These are phyloP conservation scores for Ailuropoda melanoleuca DNA, from an alignment of 2,113 vertebrate genomes.

Conservation along the genomic window DNA sequence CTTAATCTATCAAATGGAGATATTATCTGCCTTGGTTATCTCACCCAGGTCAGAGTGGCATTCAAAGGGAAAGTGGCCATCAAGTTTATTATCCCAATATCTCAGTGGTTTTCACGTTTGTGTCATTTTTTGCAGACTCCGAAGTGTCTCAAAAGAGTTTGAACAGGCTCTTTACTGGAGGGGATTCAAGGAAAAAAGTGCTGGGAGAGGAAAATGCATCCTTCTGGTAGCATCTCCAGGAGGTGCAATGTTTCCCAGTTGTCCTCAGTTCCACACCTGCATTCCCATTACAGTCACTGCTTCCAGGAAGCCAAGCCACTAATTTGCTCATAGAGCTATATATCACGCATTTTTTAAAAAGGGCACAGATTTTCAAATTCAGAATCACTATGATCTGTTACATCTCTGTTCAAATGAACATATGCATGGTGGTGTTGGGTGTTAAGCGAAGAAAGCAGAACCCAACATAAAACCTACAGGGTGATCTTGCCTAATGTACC, in stretches of 20 bases:
- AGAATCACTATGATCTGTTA: not conserved
- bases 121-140: not conserved
- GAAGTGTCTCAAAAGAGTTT: not conserved
- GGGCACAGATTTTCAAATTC: not conserved
- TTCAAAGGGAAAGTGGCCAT: not conserved
- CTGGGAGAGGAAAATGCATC: not conserved
- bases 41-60: not conserved
- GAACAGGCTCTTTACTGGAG: not conserved
- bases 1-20: not conserved
- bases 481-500: not conserved
- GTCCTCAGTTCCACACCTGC: constrained; percentile 64
- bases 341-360: not conserved
- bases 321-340: not conserved
- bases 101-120: not conserved
- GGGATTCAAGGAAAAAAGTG: not conserved
- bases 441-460: not conserved
- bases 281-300: constrained; percentile 67
- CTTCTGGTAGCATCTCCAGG: not conserved
- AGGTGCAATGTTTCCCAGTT: not conserved
- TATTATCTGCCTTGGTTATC: not conserved
- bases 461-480: not conserved
- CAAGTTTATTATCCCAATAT: not conserved
- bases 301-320: not conserved
- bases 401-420: not conserved
- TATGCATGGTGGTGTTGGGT: not conserved